phyloP scores from a whole-genome alignment of 1,140 invertebrate species.

The Zaprionus nigranus region DNA sequence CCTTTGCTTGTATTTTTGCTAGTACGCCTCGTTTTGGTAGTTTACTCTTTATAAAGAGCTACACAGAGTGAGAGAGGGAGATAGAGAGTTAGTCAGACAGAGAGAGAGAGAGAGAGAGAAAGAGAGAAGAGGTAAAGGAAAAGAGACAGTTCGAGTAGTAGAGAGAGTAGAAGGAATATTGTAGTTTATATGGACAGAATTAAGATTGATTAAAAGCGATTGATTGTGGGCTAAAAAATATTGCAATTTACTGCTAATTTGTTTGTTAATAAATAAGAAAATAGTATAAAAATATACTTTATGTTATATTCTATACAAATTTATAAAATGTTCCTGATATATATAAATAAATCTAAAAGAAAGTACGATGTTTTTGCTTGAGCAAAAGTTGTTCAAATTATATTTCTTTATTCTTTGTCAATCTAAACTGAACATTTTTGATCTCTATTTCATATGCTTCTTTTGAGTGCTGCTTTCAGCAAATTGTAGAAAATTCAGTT shows the following conservation, averaged over 20 bases:
- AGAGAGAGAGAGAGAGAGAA: not conserved
- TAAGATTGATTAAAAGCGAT: not conserved
- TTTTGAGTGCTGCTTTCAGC: too few species aligned
- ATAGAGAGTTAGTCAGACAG: not conserved
- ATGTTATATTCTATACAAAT: not conserved
- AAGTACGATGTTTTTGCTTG: too few species aligned
- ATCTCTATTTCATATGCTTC: not conserved
- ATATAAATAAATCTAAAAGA: too few species aligned
- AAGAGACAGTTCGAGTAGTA: not conserved
- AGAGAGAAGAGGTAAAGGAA: too few species aligned
- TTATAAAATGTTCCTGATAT: too few species aligned
- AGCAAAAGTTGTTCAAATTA: not conserved
- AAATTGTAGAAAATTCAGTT: too few species aligned
- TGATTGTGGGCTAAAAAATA: not conserved
- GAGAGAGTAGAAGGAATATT: not conserved
- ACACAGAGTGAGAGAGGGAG: not conserved
- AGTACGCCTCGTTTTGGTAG: slow-evolving; percentile 11
- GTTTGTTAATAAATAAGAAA: not conserved
- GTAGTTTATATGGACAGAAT: not conserved
- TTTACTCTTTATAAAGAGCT: not conserved
- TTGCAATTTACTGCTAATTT: not conserved
- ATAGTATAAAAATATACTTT: not conserved
- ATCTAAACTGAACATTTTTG: not conserved
- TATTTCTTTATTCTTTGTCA: too few species aligned
- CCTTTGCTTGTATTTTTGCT: slow-evolving; percentile 22